These are phyloP conservation scores for Steatocranus sp. DNA, from an alignment of 2,797 vertebrate genomes.

Conservation along the genomic window DNA sequence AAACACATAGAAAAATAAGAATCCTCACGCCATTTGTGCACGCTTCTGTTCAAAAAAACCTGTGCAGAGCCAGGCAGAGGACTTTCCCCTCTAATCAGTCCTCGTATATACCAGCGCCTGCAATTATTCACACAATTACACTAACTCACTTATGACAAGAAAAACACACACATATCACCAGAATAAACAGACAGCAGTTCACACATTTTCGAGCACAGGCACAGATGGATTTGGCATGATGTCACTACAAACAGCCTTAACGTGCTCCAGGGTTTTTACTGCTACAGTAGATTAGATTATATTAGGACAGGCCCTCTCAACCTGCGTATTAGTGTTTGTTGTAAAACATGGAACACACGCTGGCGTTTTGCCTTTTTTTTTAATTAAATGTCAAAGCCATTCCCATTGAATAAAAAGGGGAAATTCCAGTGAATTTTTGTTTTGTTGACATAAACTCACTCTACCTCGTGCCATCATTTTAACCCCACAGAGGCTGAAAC, in stretches of 20 bases:
- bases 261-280: conserved; percentile 40
- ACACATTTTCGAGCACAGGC: conserved; percentile 51
- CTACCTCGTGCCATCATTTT: not conserved
- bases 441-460: not conserved
- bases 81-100: conserved; percentile 71
- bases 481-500: not conserved
- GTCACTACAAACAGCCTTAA: conserved; percentile 59
- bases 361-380: not conserved
- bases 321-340: conserved; percentile 14
- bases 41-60: conserved; percentile 35
- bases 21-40: conserved; percentile 61
- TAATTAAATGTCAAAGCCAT: not conserved
- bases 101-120: conserved; percentile 53
- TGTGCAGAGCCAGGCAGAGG: conserved; percentile 40
- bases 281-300: conserved; percentile 52
- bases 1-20: conserved; percentile 67
- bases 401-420: not conserved
- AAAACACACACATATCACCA: conserved; percentile 72
- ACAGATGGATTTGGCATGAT: conserved; percentile 57
- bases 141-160: conserved; percentile 74
- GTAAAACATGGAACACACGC: conserved; percentile 11
- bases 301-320: conserved; percentile 30
- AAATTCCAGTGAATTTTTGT: not conserved
- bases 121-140: conserved; percentile 78
- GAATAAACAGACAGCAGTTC: conserved; percentile 61